Conservation (phyloP, 2,888 invertebrate species). For the Quadroppia sp. region DNA sequence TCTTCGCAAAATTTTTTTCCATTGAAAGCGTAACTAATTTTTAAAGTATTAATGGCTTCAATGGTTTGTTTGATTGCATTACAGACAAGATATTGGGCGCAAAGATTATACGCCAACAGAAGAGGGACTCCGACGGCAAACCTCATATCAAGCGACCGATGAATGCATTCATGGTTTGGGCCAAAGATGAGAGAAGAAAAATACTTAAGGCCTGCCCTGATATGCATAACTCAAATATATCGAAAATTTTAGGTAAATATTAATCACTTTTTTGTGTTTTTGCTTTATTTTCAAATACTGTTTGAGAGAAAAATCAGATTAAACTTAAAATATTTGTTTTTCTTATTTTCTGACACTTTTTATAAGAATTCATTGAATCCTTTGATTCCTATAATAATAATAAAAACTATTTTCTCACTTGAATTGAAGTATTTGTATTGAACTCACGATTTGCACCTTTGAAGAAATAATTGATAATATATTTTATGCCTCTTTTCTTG, state of each 20-base stretch:
- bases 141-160: conserved; percentile 98
- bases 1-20: too few relatives aligned
- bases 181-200: conserved; percentile 95
- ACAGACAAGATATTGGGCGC: conserved; percentile 59
- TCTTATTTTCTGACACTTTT: too few relatives aligned
- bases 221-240: conserved; percentile 99
- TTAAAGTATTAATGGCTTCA: not conserved
- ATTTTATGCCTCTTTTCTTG: not conserved
- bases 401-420: not conserved
- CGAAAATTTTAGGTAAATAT: conserved; percentile 78
- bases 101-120: conserved; percentile 79
- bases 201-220: conserved; percentile 98
- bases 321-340: too few relatives aligned
- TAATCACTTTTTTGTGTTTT: not conserved
- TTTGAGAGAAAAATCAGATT: too few relatives aligned
- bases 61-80: not conserved
- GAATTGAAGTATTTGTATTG: not conserved
- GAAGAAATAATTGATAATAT: conserved; percentile 10
- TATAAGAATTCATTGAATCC: too few relatives aligned
- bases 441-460: not conserved
- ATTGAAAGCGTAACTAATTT: conserved; percentile 3
- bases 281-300: too few relatives aligned
- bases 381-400: too few relatives aligned
- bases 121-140: conserved; percentile 69
- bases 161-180: conserved; percentile 96